Percentiles rank a stretch among this genome's conserved stretches.
phyloP scores from a whole-genome alignment of 2,113 vertebrate species.

The Paradoxurus hermaphroditus region DNA sequence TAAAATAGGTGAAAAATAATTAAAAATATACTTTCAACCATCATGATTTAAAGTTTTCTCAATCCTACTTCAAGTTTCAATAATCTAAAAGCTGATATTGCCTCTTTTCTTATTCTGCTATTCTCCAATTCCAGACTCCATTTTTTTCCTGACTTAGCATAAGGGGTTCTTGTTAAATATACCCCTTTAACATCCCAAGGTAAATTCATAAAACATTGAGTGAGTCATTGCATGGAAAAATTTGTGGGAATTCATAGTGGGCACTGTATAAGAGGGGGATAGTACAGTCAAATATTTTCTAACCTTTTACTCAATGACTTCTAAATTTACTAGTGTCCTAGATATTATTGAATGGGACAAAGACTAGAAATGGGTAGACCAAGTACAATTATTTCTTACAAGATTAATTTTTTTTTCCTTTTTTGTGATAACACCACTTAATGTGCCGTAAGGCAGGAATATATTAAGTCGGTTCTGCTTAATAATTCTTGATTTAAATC shows the following conservation, averaged over 20 bases:
- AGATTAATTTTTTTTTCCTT: not conserved
- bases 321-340: not conserved
- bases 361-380: not conserved
- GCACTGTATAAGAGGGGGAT: not conserved
- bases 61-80: not conserved
- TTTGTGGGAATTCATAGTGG: not conserved
- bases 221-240: not conserved
- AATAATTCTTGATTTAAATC: constrained; percentile 19
- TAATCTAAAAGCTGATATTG: not conserved
- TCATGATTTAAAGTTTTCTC: not conserved
- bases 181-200: not conserved
- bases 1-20: not conserved
- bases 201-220: not conserved
- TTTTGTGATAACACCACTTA: not conserved
- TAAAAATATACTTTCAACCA: not conserved
- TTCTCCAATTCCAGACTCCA: not conserved
- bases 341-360: not conserved
- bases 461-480: not conserved
- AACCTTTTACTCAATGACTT: not conserved
- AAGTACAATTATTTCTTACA: not conserved
- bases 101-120: not conserved
- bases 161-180: not conserved
- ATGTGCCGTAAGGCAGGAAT: not conserved
- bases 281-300: not conserved
- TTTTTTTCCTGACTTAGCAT: not conserved